phyloP scores from a whole-genome alignment of 2,113 vertebrate species.

The Thunnus maccoyii region DNA sequence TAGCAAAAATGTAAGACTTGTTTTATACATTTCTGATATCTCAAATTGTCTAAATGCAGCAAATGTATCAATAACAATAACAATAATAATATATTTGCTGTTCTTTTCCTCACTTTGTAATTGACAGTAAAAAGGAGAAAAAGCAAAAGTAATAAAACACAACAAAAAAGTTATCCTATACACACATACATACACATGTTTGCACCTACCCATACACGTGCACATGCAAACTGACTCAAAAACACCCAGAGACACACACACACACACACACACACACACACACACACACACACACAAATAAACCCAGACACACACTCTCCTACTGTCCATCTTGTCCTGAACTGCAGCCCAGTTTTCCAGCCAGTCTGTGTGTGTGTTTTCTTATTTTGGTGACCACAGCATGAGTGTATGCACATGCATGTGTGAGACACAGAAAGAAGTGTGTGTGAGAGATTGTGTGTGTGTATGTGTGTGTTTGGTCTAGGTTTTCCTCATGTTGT shows the following conservation, averaged over 20 bases:
- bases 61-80: too few species aligned
- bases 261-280: constrained; percentile 8
- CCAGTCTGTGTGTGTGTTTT: constrained; percentile 31
- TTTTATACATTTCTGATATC: too few species aligned
- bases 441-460: too few species aligned
- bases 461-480: too few species aligned
- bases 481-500: too few species aligned
- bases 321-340: constrained; percentile 7
- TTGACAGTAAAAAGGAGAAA: background rate
- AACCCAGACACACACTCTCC: too few species aligned
- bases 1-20: too few species aligned
- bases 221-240: background rate
- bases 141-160: background rate
- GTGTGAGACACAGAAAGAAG: constrained; percentile 38
- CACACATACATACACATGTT: background rate
- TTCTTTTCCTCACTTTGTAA: background rate
- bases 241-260: background rate
- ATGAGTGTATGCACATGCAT: constrained; percentile 26
- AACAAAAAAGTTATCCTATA: background rate
- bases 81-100: too few species aligned
- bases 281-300: background rate
- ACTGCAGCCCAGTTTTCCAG: constrained; percentile 17
- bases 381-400: constrained; percentile 38
- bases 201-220: background rate
- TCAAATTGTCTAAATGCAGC: too few species aligned